These are phyloP conservation scores for Metalampra italica DNA, from an alignment of 2,888 invertebrate species.

Conservation along the genomic window DNA sequence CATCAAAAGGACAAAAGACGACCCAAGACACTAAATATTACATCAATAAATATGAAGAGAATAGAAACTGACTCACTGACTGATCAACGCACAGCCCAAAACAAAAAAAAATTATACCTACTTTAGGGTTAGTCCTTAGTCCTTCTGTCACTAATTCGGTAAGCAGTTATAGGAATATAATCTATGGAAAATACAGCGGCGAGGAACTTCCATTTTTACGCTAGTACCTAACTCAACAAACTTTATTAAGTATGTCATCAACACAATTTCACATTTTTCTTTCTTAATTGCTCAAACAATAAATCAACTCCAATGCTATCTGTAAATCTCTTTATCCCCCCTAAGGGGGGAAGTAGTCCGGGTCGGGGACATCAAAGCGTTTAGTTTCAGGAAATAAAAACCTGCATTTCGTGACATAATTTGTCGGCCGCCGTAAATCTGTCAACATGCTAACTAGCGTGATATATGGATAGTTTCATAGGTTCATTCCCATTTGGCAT, in stretches of 20 bases:
- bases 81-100: too few species aligned
- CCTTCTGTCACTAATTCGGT: too few species aligned
- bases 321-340: neutral
- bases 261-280: neutral
- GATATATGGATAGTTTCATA: conserved; percentile 17
- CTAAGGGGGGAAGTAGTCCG: neutral
- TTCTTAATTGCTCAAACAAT: neutral
- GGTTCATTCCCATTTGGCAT: conserved; percentile 1
- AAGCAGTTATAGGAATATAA: too few species aligned
- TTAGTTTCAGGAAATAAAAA: conserved; percentile 4
- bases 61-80: too few species aligned
- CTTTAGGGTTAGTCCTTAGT: too few species aligned
- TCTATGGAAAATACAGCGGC: too few species aligned
- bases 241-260: neutral
- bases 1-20: too few species aligned
- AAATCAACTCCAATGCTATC: neutral
- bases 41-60: too few species aligned
- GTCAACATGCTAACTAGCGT: conserved; percentile 20
- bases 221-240: neutral
- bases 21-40: too few species aligned
- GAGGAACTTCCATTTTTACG: too few species aligned
- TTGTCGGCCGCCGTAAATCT: conserved; percentile 25
- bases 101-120: too few species aligned
- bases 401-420: conserved; percentile 17
- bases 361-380: conserved; percentile 2